Evolutionary conservation across 1,140 invertebrate genomes (phyloP), one percentile per base, ranked within the genome.

Genomic region (Octopus sinensis): DNA sequence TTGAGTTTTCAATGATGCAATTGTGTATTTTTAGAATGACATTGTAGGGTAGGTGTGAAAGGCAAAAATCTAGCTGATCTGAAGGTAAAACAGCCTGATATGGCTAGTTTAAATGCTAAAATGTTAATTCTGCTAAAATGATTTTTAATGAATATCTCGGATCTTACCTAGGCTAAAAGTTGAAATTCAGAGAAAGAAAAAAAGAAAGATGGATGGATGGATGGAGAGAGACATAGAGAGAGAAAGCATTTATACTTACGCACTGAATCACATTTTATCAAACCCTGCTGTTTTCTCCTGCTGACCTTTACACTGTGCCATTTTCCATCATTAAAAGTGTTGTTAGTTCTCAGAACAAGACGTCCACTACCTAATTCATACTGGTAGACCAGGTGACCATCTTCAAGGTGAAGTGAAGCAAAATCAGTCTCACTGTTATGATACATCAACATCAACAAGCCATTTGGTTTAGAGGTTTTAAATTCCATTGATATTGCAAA

Each of bases 371-470:
- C 95, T 87, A 94, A 94, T 83, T 94, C 93, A 86, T 94, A 96
- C 68, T 88, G 86, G 82, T 88, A 89, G 23, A 86, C 91, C 3
- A 98, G 92, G 53, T 92, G 92, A 9, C 97, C 96, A 83, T 95
- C 92, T 81, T 92, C 90, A 87, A 99, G 91, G 89, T 98, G 96
- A 53, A 99, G 86, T 0, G 96, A 94, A 82, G 98, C 92, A 91
- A 95, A 98, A 81, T 93, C 94, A 85, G 91, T 91, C 1, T 0
- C 30, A 79, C 89, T 79, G 68, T 86, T 84, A 75, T 94, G 92
- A 6, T 94, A 95, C 85, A 95, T 94, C 91, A 97, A 98, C 91
- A 98, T 97, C 6, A 99, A 91, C 5, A 99, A 89, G 0, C 97
- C 98, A 86, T 98, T 93, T 52, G 94, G 93, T 9, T 95, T 93